phyloP scores from a whole-genome alignment of 2,797 vertebrate genomes.

The Gila robusta region DNA sequence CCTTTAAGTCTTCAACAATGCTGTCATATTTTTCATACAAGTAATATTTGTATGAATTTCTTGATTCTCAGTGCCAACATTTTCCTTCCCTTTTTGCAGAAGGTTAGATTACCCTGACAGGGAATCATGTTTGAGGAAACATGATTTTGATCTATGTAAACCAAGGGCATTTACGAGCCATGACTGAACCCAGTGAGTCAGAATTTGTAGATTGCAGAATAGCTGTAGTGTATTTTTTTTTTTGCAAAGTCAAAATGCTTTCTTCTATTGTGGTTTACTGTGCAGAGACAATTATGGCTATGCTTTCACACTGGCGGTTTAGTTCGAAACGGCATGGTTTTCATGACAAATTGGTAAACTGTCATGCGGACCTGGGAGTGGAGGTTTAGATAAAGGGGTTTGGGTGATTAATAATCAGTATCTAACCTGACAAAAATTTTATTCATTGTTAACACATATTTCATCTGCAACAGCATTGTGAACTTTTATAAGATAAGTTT shows the following conservation, averaged over 20 bases:
- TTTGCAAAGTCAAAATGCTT: not conserved
- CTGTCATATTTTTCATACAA: not conserved
- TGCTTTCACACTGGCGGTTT: not conserved
- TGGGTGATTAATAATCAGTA: not conserved
- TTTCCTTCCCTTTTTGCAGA: not conserved
- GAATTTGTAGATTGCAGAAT: not conserved
- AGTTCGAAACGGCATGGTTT: not conserved
- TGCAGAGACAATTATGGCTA: not conserved
- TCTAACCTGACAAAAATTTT: not conserved
- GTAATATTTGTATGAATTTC: not conserved
- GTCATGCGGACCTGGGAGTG: too few species aligned
- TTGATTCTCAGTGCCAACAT: slow-evolving; percentile 1
- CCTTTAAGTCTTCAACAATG: slow-evolving; percentile 4
- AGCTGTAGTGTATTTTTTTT: not conserved
- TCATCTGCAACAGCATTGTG: not conserved
- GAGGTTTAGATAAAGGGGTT: not conserved
- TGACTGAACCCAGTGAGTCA: not conserved
- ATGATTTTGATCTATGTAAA: not conserved
- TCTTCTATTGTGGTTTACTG: not conserved
- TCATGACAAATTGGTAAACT: not conserved
- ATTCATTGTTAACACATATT: not conserved
- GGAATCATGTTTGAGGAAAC: not conserved
- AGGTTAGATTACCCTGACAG: not conserved
- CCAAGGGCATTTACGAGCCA: not conserved
- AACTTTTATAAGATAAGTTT: not conserved